Percentiles rank a stretch among this genome's conserved stretches.
Evolutionary conservation across 1,140 invertebrate species (phyloP).

Genomic region (Drosophila pandora): DNA sequence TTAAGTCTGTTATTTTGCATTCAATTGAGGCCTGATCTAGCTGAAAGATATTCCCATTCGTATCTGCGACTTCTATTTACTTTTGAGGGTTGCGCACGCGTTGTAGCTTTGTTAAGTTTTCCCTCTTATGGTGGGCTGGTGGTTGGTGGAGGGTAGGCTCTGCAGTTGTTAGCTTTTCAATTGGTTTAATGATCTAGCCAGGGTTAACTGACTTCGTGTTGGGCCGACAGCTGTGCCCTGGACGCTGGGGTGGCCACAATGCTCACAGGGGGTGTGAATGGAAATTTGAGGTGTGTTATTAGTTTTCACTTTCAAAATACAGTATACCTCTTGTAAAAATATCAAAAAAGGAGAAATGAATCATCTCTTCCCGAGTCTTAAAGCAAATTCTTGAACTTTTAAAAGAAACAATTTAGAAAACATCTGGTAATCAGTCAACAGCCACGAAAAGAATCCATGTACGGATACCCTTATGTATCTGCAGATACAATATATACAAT

Average conservation of each 20-base stretch:
- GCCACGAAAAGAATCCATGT: conserved; percentile 10
- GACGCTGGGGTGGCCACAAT: conserved; percentile 39
- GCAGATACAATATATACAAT: background rate
- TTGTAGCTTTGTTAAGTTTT: background rate
- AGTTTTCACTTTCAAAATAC: background rate
- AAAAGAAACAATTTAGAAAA: conserved; percentile 59
- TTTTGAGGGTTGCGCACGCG: conserved; percentile 56
- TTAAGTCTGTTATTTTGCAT: conserved; percentile 45
- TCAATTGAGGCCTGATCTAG: conserved; percentile 39
- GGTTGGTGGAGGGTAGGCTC: conserved; percentile 36
- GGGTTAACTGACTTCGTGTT: conserved; percentile 24
- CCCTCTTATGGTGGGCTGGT: conserved; percentile 27
- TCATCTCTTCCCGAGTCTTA: background rate
- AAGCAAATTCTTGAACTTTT: conserved; percentile 7
- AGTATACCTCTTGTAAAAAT: background rate
- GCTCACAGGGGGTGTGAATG: background rate
- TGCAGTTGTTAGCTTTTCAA: conserved; percentile 60
- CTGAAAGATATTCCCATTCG: background rate
- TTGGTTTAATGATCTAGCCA: conserved; percentile 60
- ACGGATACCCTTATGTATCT: conserved; percentile 18
- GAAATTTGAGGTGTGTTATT: background rate
- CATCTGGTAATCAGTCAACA: conserved; percentile 73
- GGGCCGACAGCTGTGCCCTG: conserved; percentile 42
- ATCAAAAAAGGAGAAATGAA: background rate
- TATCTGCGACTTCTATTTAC: conserved; percentile 5